Evolutionary conservation across 2,113 vertebrate species (phyloP).

Genomic region (Xiphophorus maculatus): DNA sequence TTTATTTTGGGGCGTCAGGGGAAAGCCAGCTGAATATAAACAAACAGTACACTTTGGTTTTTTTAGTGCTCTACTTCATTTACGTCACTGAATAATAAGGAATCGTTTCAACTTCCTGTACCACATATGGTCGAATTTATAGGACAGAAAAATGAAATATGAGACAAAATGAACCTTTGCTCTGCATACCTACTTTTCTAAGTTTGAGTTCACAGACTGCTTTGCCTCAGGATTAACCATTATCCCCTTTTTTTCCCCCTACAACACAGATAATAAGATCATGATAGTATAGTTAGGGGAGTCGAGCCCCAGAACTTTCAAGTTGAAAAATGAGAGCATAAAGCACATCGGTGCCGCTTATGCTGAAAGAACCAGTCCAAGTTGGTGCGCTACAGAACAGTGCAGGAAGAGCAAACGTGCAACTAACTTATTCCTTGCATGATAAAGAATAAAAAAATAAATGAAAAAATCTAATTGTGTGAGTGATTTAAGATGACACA

Average conservation of each 20-base stretch:
- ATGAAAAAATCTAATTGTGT: conserved; percentile 55
- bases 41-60: neutral
- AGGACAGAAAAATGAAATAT: neutral
- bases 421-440: neutral
- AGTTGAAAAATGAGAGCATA: conserved; percentile 56
- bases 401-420: conserved; percentile 4
- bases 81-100: neutral
- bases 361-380: conserved; percentile 14
- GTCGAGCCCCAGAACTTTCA: conserved; percentile 65
- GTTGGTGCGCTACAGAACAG: conserved; percentile 4
- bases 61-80: too few relatives aligned
- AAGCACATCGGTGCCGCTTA: conserved; percentile 35
- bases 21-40: too few relatives aligned
- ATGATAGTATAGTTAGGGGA: conserved; percentile 57
- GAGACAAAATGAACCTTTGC: neutral
- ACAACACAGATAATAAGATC: conserved; percentile 56
- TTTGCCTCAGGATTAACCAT: conserved; percentile 42
- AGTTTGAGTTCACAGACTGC: conserved; percentile 11
- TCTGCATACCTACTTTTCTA: conserved; percentile 17
- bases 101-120: neutral
- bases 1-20: neutral
- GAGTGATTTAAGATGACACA: conserved; percentile 64
- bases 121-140: neutral
- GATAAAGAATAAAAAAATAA: neutral
- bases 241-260: conserved; percentile 29